Base-by-base conservation (phyloP, 2,888 invertebrate species). In the Euclidia mi region DNA sequence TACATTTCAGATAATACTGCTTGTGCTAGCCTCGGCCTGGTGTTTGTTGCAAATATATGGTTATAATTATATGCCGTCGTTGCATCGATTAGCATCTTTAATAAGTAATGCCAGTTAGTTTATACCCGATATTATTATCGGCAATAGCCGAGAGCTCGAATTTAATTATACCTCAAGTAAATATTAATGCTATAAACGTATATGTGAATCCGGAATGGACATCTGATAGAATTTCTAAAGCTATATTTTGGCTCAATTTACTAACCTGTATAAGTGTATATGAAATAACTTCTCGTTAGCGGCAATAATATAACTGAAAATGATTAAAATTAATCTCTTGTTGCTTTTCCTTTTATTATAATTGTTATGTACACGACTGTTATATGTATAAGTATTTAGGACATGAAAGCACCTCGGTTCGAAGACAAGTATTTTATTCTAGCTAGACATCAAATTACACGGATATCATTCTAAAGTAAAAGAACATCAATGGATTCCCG, bases 1-100 rank as follows among this genome's bases (percentile, higher is more conserved):
- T n/a, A n/a, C n/a, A 35, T 49, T 49, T 11, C 11, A 43, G 9
- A 29, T 50, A 35, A 49, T 9, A 41, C 14, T 50, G 11, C 15
- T 12, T 35, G 14, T 28, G n/a, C 12, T 32, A 15, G n/a, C 20
- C 28, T 28, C 32, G n/a, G 17, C 12, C 14, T 11, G 11, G n/a
- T 25, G 32, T 11, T 32, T 34, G 12, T 3, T 32, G 15, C 11
- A 48, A n/a, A 14, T 20, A 32, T 31, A 15, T 32, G n/a, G 14
- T 34, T 31, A 32, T 41, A 15, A 48, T 41, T 3, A 25, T 40
- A 10, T 41, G 20, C 31, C 10, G 12, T 9, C 20, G 7, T 25
- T 7, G 20, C 20, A 25, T 25, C 20, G 20, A 25, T 25, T 25
- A 7, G 20, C 20, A 25, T 25, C 20, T 25, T 25, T 25, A 20